Evolutionary conservation across 2,113 vertebrate genomes (phyloP).

Genomic region (Leptobrachium leishanense): DNA sequence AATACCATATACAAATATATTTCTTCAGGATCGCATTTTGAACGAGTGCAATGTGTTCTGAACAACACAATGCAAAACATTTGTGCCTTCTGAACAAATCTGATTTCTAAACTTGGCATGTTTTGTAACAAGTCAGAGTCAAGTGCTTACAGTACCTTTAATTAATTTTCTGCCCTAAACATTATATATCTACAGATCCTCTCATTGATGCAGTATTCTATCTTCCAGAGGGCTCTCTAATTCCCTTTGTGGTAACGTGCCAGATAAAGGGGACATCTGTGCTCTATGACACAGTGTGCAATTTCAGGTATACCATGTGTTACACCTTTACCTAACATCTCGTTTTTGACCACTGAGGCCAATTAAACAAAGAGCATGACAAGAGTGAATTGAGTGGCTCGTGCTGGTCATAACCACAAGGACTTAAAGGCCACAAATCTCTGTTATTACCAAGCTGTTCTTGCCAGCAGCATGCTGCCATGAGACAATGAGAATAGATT

Average conservation of each 20-base stretch:
- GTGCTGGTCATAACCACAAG: slow-evolving; percentile 71
- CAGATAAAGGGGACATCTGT: slow-evolving; percentile 73
- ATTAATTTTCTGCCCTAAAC: slow-evolving; percentile 53
- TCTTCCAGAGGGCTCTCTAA: slow-evolving; percentile 51
- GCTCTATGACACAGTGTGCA: slow-evolving; percentile 61
- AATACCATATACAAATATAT: too few species aligned
- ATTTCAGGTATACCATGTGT: slow-evolving; percentile 75
- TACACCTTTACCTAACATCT: slow-evolving; percentile 70
- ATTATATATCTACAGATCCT: slow-evolving; percentile 42
- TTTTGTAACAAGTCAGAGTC: slow-evolving; percentile 47
- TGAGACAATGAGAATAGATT: slow-evolving; percentile 75
- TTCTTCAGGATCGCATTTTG: too few species aligned
- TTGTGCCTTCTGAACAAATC: neutral
- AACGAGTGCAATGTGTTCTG: too few species aligned
- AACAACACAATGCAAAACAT: neutral
- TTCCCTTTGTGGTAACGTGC: slow-evolving; percentile 55
- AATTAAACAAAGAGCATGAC: slow-evolving; percentile 66
- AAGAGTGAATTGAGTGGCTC: slow-evolving; percentile 62
- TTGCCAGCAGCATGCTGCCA: slow-evolving; percentile 71
- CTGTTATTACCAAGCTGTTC: slow-evolving; percentile 82
- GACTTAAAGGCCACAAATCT: slow-evolving; percentile 72
- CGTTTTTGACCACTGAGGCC: slow-evolving; percentile 68
- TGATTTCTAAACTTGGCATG: slow-evolving; percentile 28
- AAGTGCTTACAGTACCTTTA: slow-evolving; percentile 46
- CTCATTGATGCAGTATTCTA: slow-evolving; percentile 50